A percentile compares a stretch with the other conserved stretches of the same genome.
phyloP scores from a whole-genome alignment of 1,140 invertebrate genomes.

The Drosophila sulfurigaster region DNA sequence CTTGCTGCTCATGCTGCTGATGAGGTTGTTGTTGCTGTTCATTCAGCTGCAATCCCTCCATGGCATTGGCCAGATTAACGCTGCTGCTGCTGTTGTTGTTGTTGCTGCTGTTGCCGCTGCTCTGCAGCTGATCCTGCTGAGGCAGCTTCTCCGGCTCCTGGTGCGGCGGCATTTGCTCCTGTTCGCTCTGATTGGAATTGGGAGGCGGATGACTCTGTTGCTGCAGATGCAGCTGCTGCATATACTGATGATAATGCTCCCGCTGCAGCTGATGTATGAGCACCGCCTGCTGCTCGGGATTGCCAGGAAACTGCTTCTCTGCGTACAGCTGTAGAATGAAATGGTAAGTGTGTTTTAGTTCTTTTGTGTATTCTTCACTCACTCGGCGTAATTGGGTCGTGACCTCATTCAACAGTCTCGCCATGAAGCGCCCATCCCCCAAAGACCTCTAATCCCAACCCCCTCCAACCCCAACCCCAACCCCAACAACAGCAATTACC shows the following conservation, averaged over 20 bases:
- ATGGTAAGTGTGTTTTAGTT: not conserved
- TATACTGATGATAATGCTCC: slow-evolving; percentile 99
- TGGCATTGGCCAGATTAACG: slow-evolving; percentile 54
- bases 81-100: slow-evolving; percentile 27
- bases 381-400: slow-evolving; percentile 44
- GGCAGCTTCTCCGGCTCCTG: not conserved
- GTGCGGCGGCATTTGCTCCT: not conserved
- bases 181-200: slow-evolving; percentile 23
- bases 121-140: slow-evolving; percentile 6
- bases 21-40: slow-evolving; percentile 38
- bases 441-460: not conserved
- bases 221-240: slow-evolving; percentile 91
- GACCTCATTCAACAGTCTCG: slow-evolving; percentile 46
- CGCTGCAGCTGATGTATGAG: slow-evolving; percentile 97
- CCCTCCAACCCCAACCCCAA: not conserved
- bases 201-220: slow-evolving; percentile 14
- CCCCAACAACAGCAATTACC: slow-evolving; percentile 8
- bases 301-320: slow-evolving; percentile 97
- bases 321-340: slow-evolving; percentile 89
- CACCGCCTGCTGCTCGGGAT: slow-evolving; percentile 96
- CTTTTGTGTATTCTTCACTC: not conserved
- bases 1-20: slow-evolving; percentile 33
- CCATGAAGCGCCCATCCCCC: not conserved
- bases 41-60: slow-evolving; percentile 54
- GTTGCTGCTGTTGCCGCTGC: slow-evolving; percentile 4